Evolutionary conservation across 2,888 invertebrate species (phyloP).

Genomic region (Deilephila porcellus): DNA sequence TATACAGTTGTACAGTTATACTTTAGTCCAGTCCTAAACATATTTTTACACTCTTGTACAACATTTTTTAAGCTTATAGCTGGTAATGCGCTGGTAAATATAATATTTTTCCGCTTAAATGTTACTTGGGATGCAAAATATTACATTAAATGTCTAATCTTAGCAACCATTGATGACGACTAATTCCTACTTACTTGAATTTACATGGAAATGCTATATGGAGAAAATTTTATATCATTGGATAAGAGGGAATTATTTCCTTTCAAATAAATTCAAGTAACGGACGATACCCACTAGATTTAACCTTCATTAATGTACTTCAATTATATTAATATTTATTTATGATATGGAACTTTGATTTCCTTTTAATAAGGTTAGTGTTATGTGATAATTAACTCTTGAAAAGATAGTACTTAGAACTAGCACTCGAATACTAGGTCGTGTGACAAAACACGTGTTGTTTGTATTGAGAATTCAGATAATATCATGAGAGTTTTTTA

Average conservation of each 20-base stretch:
- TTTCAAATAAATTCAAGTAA: too few relatives aligned
- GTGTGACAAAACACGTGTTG: constrained; percentile 13
- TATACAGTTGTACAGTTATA: too few relatives aligned
- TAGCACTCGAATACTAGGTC: constrained; percentile 40
- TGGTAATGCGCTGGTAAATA: too few relatives aligned
- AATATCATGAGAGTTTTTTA: background rate
- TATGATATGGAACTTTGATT: background rate
- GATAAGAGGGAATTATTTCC: background rate
- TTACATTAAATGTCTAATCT: background rate
- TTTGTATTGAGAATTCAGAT: background rate
- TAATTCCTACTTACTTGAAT: background rate
- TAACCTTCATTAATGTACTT: background rate
- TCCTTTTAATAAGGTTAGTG: background rate
- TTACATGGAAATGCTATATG: background rate
- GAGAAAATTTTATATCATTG: background rate
- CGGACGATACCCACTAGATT: background rate
- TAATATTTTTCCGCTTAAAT: too few relatives aligned
- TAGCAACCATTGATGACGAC: background rate
- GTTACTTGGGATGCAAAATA: too few relatives aligned
- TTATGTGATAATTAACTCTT: constrained; percentile 34
- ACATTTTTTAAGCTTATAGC: too few relatives aligned
- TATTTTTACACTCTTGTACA: too few relatives aligned
- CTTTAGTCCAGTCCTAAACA: too few relatives aligned
- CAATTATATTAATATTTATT: too few relatives aligned
- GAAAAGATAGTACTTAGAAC: constrained; percentile 34